These are phyloP conservation scores for Eudyptes chrysolophus DNA, from an alignment of 2,113 vertebrate genomes.

Conservation along the genomic window DNA sequence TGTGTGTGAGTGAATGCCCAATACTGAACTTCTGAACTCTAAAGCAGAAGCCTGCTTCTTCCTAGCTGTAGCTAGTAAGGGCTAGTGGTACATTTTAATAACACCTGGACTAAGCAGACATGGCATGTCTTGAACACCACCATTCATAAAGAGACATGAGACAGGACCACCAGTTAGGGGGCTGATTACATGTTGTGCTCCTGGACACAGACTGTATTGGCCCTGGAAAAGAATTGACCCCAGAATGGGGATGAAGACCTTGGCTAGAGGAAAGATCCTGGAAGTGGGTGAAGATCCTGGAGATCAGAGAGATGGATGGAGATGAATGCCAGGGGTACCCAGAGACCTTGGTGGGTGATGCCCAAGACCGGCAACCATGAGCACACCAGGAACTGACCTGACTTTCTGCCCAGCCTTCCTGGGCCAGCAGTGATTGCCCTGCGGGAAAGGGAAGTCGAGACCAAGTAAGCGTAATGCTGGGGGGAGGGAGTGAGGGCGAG, in stretches of 20 bases:
- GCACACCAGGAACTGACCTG: background rate
- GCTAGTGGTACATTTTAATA: background rate
- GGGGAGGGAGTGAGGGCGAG: background rate
- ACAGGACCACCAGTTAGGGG: background rate
- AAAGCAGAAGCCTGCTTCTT: background rate
- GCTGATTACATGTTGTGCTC: background rate
- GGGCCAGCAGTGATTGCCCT: background rate
- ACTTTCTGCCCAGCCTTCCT: background rate
- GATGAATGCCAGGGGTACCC: background rate
- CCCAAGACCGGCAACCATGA: background rate
- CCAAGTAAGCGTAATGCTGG: fast-evolving
- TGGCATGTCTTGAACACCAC: background rate
- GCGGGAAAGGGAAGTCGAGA: fast-evolving
- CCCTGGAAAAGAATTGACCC: background rate
- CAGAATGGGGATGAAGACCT: background rate
- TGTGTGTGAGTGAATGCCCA: background rate
- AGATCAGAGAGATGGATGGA: background rate
- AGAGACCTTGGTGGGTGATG: background rate
- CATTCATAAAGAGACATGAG: background rate
- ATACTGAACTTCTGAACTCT: background rate
- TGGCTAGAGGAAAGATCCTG: background rate
- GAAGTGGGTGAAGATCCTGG: background rate
- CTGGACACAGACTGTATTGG: background rate
- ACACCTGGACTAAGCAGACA: background rate
- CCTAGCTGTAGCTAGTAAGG: background rate